Evolutionary conservation across 1,140 invertebrate species (phyloP), one percentile per base, ranked within the genome.

Genomic region (Rhynchophorus ferrugineus): DNA sequence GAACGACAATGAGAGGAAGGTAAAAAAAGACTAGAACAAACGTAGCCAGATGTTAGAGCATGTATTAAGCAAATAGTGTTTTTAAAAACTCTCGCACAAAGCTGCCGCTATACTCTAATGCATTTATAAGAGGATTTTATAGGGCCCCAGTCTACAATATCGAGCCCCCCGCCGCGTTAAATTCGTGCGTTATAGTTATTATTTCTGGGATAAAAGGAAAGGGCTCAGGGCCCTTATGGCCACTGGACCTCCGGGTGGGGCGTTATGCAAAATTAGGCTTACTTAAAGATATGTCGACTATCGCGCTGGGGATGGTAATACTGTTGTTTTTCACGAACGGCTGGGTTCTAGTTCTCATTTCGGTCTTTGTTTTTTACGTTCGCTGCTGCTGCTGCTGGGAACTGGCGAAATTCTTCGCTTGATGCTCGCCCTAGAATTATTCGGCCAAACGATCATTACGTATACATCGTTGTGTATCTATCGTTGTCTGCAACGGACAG

Each of bases 121-220:
- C 41, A 39, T 52, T 52, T 52, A 52, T 52, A 52, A 52, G 50
- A 52, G 50, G 50, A 52, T 52, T 52, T 52, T 39, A 29, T 36
- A 18, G 11, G 21, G 16, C 43, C 43, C 43, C 36, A 22, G 34
- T 19, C 29, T 38, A 21, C 35, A 29, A 24, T 38, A 19, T 14
- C 44, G 9, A 35, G 43, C 50, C 50, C 50, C 50, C 50, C 29
- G 45, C 50, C 11, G 50, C 22, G 50, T 29, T 41, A 45, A 46
- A 46, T 42, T 52, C 50, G 38, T 45, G 22, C 50, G 50, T 52
- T 45, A 52, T 52, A 52, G 43, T 52, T 52, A 52, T 52, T 52
- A 52, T 52, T 52, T 45, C 50, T 34, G 13, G 36, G 14, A 42
- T 21, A 14, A 52, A 46, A 46, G 29, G 17, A 52, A 44, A 35